Evolutionary conservation across 2,113 vertebrate genomes (phyloP).

Genomic region (Poecilia latipinna): DNA sequence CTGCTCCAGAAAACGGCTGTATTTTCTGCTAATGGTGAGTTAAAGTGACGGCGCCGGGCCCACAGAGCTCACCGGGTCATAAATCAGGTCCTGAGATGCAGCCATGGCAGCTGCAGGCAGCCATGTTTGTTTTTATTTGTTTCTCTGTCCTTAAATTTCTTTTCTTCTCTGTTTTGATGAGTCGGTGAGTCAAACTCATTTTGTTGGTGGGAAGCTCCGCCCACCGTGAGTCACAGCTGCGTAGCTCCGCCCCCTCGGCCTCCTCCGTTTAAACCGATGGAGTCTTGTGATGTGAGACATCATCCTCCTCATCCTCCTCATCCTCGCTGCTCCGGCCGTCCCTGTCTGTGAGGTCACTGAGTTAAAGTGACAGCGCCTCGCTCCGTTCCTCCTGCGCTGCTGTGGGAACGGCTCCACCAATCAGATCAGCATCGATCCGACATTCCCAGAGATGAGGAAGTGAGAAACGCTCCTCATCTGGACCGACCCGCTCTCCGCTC

Average conservation of each 20-base stretch:
- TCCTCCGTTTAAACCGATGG: neutral
- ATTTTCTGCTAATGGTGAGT: too few relatives aligned
- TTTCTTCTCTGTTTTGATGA: too few relatives aligned
- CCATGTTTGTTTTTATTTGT: too few relatives aligned
- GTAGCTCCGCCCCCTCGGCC: slow-evolving; percentile 13
- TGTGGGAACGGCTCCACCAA: slow-evolving; percentile 16
- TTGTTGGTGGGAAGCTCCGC: slow-evolving; percentile 11
- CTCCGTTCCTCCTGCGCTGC: slow-evolving; percentile 23
- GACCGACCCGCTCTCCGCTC: neutral
- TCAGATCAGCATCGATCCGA: slow-evolving; percentile 49
- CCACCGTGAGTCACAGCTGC: slow-evolving; percentile 25
- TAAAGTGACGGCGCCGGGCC: too few relatives aligned
- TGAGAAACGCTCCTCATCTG: slow-evolving; percentile 28
- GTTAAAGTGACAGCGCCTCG: slow-evolving; percentile 41
- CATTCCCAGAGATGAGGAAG: slow-evolving; percentile 35
- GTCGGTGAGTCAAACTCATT: slow-evolving; percentile 7
- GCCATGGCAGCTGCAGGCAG: too few relatives aligned
- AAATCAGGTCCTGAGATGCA: too few relatives aligned
- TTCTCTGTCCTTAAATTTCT: neutral
- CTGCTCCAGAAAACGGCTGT: too few relatives aligned
- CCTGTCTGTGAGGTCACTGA: slow-evolving; percentile 34
- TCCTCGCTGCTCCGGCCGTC: slow-evolving; percentile 6
- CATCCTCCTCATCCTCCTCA: neutral
- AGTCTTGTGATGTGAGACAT: neutral
- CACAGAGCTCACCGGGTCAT: too few relatives aligned